phyloP scores from a whole-genome alignment of 2,888 invertebrate genomes.

The Tanytarsus gracilentus region DNA sequence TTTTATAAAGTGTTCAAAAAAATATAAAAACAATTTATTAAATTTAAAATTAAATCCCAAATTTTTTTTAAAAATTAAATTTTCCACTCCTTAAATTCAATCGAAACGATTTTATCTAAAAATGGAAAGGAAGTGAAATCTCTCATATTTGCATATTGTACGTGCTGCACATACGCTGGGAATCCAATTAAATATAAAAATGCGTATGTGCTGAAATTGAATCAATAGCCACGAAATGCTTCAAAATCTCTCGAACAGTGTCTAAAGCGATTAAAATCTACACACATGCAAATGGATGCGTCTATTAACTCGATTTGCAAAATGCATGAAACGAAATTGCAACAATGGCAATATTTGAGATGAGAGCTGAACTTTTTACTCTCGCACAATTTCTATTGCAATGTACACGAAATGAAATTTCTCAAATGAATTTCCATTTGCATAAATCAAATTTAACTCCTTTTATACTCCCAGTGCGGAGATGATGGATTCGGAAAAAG shows the following conservation, averaged over 20 bases:
- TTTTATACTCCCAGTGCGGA: not conserved
- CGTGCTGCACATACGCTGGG: not conserved
- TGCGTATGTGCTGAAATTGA: not conserved
- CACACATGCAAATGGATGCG: not conserved
- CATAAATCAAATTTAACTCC: constrained; percentile 1
- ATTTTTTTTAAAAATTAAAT: not conserved
- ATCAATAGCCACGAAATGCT: not conserved
- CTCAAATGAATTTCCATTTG: constrained; percentile 9
- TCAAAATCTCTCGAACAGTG: not conserved
- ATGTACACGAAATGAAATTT: no score
- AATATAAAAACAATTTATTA: no score
- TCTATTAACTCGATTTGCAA: constrained; percentile 6
- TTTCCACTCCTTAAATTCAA: not conserved
- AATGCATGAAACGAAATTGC: not conserved
- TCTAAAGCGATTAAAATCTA: not conserved
- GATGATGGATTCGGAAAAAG: not conserved
- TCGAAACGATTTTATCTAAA: no score
- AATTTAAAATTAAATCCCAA: not conserved
- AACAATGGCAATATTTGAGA: not conserved
- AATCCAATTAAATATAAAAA: not conserved
- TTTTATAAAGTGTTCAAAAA: no score
- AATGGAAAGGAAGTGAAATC: no score
- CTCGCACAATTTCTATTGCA: not conserved
- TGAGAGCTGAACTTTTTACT: no score
- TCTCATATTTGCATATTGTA: not conserved